A percentile compares a stretch with the other conserved stretches of the same genome.
phyloP scores from a whole-genome alignment of 2,113 vertebrate species.

The Pantherophis guttatus region DNA sequence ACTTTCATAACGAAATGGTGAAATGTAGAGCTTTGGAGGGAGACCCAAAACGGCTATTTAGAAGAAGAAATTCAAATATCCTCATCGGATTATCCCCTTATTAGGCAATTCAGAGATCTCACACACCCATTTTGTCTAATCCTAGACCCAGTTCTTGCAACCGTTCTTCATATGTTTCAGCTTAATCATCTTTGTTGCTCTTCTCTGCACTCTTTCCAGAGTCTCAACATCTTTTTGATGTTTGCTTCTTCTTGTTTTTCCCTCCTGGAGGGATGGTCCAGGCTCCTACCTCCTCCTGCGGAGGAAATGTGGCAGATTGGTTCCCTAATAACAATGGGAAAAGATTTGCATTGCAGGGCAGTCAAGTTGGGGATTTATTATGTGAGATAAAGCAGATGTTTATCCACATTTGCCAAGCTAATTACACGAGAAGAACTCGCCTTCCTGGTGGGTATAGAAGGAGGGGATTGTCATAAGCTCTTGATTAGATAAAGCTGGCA shows the following conservation, averaged over 20 bases:
- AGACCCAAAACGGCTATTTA: no score
- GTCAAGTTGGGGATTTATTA: not conserved
- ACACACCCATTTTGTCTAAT: no score
- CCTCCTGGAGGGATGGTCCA: not conserved
- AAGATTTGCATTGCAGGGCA: not conserved
- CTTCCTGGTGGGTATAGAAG: not conserved
- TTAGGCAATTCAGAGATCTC: no score
- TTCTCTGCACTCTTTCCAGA: not conserved
- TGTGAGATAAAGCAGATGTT: not conserved
- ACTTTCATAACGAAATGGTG: not conserved
- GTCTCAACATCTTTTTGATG: not conserved
- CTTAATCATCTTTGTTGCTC: not conserved
- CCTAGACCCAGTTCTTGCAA: not conserved
- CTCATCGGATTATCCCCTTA: no score
- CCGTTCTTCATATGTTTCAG: not conserved
- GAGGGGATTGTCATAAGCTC: not conserved
- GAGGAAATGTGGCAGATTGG: not conserved
- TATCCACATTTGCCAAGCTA: constrained; percentile 3
- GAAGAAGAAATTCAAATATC: no score
- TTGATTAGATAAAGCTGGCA: not conserved
- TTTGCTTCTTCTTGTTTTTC: not conserved
- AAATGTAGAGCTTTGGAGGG: not conserved
- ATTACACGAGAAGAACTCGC: not conserved
- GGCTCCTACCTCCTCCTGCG: no score
- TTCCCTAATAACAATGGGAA: not conserved